Evolutionary conservation across 2,888 invertebrate genomes (phyloP), one percentile per base, ranked within the genome.

Genomic region (Amiota communis): DNA sequence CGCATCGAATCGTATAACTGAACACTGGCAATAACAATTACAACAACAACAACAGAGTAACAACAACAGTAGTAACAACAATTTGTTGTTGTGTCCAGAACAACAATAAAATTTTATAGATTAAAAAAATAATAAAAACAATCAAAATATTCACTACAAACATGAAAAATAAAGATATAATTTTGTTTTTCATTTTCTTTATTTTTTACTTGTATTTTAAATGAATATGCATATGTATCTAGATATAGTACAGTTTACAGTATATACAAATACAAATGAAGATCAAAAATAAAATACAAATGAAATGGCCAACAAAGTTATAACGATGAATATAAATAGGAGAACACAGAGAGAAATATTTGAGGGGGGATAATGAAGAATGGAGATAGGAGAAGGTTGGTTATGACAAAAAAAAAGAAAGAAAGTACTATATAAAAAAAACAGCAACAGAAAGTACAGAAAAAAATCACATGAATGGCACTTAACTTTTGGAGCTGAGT

Each of bases 391-490:
- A 73, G 75, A 78, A 72, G 64, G 36, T 65, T 64, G 47, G 72
- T 67, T 20, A 10, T 13, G 8, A 57, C 56, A 47, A 56, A 48
- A 47, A 74, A 48, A 71, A 61, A 76, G 70, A 72, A 46, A 51
- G 53, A 51, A 46, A 70, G 48, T 10, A 57, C 20, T 49, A 59
- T 59, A 59, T 59, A 59, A 59, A 17, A 64, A 70, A 73, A 15
- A 57, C 47, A 72, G 65, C 20, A 49, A 51, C 71, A 63, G 15
- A 72, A 61, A 48, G 61, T 56, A 68, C 48, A 57, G 70, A 8
- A 67, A 72, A 77, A 78, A 68, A 79, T 81, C 82, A 77, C 77
- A 84, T 82, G 85, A 82, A 85, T 83, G 77, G 78, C 86, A 85
- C 84, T 83, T 81, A 85, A 81, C 80, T 85, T 85, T 76, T 72